phyloP scores from a whole-genome alignment of 2,113 vertebrate species.

The Egretta garzetta region DNA sequence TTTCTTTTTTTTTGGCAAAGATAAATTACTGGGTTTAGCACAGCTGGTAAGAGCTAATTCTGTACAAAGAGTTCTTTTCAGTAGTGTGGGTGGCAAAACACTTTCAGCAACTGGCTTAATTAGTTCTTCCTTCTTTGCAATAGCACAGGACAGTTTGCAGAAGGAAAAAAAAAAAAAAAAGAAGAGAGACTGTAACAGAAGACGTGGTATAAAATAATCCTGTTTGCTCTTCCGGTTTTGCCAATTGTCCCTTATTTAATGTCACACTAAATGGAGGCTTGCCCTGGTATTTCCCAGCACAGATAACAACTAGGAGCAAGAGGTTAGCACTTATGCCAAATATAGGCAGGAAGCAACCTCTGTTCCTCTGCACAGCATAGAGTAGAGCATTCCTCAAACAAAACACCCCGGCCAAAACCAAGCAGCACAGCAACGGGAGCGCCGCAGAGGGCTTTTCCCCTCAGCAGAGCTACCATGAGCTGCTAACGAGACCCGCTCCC shows the following conservation, averaged over 20 bases:
- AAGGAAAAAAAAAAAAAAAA: not conserved
- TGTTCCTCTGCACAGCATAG: not conserved
- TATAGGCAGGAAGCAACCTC: not conserved
- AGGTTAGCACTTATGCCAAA: not conserved
- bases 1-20: not conserved
- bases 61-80: slow-evolving; percentile 42
- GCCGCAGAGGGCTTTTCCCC: not conserved
- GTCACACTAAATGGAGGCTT: not conserved
- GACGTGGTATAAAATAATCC: not conserved
- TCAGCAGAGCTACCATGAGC: not conserved
- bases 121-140: slow-evolving; percentile 22
- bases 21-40: slow-evolving; percentile 42
- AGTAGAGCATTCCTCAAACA: not conserved
- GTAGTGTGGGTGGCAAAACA: slow-evolving; percentile 49
- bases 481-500: not conserved
- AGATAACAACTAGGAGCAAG: not conserved
- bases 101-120: slow-evolving; percentile 58
- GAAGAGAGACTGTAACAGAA: not conserved
- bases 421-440: not conserved
- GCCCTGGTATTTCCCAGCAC: not conserved
- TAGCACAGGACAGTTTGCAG: not conserved
- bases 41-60: slow-evolving; percentile 55
- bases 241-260: not conserved
- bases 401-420: not conserved
- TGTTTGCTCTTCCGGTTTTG: not conserved